Evolutionary conservation across 2,888 invertebrate species (phyloP).

Genomic region (Glaucopsyche alexis): DNA sequence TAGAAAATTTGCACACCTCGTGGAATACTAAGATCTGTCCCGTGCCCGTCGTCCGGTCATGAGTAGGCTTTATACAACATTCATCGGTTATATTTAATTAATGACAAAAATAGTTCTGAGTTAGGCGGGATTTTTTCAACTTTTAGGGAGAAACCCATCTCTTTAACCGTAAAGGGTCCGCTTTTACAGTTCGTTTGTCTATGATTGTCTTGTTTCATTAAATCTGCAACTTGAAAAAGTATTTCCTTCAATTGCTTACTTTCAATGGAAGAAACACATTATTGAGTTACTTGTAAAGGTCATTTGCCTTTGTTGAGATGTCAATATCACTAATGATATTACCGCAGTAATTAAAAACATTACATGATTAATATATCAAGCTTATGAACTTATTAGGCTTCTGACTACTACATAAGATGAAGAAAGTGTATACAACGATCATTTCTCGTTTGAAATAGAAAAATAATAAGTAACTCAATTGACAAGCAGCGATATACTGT

Average conservation of each 20-base stretch:
- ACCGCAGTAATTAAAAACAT: conserved; percentile 19
- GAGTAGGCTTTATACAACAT: no score
- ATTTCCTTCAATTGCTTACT: not conserved
- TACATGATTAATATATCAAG: not conserved
- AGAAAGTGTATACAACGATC: not conserved
- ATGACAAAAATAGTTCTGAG: no score
- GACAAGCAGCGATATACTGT: not conserved
- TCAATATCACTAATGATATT: conserved; percentile 8
- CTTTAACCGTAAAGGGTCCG: no score
- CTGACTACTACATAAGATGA: conserved; percentile 11
- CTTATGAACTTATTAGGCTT: conserved; percentile 1
- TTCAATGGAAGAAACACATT: not conserved
- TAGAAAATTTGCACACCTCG: no score
- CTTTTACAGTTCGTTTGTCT: no score
- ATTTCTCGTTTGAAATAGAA: not conserved
- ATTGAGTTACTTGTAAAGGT: conserved; percentile 3
- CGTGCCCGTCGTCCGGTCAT: no score
- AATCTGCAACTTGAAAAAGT: not conserved
- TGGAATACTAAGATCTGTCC: no score
- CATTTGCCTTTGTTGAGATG: not conserved
- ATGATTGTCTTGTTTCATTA: no score
- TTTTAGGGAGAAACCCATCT: no score
- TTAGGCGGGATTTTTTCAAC: no score
- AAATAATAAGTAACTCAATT: not conserved
- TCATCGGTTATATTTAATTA: no score